A percentile compares a stretch with the other conserved stretches of the same genome.
phyloP scores from a whole-genome alignment of 1,140 invertebrate species.

The Dendroctonus valens region DNA sequence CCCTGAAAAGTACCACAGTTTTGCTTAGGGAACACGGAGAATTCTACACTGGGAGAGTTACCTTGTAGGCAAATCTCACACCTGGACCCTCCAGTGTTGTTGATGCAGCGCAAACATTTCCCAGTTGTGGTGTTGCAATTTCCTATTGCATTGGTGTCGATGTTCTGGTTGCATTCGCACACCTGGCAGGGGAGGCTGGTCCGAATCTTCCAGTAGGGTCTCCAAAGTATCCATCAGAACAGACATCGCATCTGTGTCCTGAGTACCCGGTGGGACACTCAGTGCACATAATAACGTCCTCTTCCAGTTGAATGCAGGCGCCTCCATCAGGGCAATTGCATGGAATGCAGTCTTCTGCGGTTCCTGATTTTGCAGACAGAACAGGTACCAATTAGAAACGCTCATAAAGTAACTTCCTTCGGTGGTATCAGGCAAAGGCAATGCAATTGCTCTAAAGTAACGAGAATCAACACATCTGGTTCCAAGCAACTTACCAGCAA shows the following conservation, averaged over 20 bases:
- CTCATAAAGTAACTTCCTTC: not conserved
- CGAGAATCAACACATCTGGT: not conserved
- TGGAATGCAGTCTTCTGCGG: constrained; percentile 81
- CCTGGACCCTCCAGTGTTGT: constrained; percentile 86
- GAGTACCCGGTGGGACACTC: constrained; percentile 93
- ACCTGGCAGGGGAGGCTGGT: constrained; percentile 77
- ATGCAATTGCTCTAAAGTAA: not conserved
- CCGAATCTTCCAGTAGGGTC: constrained; percentile 53
- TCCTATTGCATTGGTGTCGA: constrained; percentile 90
- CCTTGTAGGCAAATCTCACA: constrained; percentile 90
- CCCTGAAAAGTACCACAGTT: constrained; percentile 51
- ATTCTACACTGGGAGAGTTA: constrained; percentile 43
- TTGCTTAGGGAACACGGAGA: not conserved
- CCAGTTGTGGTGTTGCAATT: constrained; percentile 92
- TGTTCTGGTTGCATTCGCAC: constrained; percentile 94
- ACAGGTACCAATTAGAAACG: not conserved
- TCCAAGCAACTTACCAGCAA: constrained; percentile 54
- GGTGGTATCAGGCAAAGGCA: not conserved
- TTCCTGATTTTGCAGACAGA: constrained; percentile 52
- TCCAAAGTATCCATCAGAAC: constrained; percentile 93
- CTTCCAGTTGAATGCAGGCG: constrained; percentile 84
- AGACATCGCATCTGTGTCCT: constrained; percentile 87
- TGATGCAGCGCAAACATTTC: constrained; percentile 95
- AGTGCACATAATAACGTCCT: constrained; percentile 83
- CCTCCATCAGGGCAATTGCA: constrained; percentile 95